Percentiles rank a stretch among this genome's conserved stretches.
Conservation (phyloP, 2,113 vertebrate species). For the Micronisus gabar region DNA sequence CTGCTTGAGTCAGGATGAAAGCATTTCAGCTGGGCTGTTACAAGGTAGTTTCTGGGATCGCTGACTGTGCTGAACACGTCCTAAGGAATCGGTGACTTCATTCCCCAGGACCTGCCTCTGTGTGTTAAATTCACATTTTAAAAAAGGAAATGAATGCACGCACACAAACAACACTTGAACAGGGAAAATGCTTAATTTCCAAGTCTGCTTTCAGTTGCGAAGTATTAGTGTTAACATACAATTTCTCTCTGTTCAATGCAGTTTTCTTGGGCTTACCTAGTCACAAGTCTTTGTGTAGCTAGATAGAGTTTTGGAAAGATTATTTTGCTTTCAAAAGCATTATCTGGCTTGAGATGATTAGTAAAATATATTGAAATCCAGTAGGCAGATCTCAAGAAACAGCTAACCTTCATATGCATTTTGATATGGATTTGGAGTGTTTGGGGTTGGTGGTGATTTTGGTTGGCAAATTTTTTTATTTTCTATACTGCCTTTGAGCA, state of each 20-base stretch:
- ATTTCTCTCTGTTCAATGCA: background rate
- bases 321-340: background rate
- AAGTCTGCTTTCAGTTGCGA: background rate
- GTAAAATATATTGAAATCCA: background rate
- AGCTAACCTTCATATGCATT: background rate
- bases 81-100: background rate
- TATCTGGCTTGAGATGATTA: background rate
- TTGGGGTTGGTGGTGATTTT: background rate
- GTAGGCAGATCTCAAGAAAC: background rate
- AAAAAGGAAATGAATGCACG: background rate
- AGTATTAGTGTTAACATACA: background rate
- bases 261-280: background rate
- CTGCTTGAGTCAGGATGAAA: background rate
- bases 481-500: background rate
- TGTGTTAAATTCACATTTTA: background rate
- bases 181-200: background rate
- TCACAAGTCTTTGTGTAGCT: background rate
- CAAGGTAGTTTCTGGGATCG: background rate
- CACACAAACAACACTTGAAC: background rate
- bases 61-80: background rate
- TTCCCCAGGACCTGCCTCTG: background rate
- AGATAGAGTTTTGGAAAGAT: background rate
- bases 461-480: background rate
- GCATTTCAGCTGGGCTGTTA: background rate
- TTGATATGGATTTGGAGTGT: background rate